phyloP scores from a whole-genome alignment of 2,797 vertebrate species.

The Lerista edwardsae region DNA sequence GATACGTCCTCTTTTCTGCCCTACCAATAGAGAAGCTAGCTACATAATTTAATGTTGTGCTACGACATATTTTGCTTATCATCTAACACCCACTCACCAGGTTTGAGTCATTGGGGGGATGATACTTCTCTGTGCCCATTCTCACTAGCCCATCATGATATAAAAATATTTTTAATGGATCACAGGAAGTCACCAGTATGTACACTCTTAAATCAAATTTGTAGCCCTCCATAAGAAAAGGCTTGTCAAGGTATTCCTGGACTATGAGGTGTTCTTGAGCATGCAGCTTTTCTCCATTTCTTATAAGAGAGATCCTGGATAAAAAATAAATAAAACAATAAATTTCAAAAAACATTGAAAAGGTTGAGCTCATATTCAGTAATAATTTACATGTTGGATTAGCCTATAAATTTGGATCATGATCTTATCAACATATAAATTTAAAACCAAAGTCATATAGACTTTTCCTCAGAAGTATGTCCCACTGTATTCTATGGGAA shows the following conservation, averaged over 20 bases:
- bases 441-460: no score
- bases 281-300: constrained; percentile 95
- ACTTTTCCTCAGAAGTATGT: no score
- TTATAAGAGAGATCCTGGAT: constrained; percentile 94
- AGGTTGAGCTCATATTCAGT: constrained; percentile 5
- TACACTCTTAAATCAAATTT: constrained; percentile 99
- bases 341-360: constrained; percentile 26
- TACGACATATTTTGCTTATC: neutral
- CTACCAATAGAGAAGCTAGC: neutral
- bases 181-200: constrained; percentile 96
- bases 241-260: constrained; percentile 98
- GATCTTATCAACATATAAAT: constrained; percentile 1
- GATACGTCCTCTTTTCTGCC: neutral
- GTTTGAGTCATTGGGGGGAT: constrained; percentile 93
- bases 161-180: constrained; percentile 95
- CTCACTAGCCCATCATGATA: constrained; percentile 97
- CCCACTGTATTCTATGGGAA: no score
- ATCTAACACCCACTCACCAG: constrained; percentile 83
- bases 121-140: constrained; percentile 98
- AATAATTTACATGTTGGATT: constrained; percentile 1
- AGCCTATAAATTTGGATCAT: neutral
- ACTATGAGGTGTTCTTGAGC: constrained; percentile 97
- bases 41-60: neutral
- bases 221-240: constrained; percentile 98
- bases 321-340: constrained; percentile 40